phyloP scores from a whole-genome alignment of 2,113 vertebrate species.

The Ranitomeya imitator region DNA sequence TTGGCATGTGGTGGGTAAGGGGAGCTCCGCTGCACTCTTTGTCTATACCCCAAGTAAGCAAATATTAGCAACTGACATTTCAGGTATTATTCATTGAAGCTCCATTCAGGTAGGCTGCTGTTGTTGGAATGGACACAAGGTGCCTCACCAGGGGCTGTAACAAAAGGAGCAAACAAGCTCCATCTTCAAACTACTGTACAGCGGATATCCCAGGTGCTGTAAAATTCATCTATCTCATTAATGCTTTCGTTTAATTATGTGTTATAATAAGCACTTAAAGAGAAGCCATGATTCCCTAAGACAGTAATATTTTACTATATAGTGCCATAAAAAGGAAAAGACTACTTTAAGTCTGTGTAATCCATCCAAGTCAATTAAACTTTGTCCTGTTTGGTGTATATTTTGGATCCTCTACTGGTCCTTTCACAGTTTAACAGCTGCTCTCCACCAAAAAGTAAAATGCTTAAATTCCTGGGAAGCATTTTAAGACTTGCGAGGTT shows the following conservation, averaged over 20 bases:
- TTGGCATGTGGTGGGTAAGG: no score
- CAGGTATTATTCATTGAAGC: no score
- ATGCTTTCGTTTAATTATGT: conserved; percentile 9
- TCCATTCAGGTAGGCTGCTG: no score
- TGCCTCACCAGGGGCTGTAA: neutral
- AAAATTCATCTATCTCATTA: neutral
- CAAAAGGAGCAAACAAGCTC: neutral
- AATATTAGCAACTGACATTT: no score
- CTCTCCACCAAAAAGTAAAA: neutral
- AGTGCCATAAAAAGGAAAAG: conserved; percentile 29
- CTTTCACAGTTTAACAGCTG: conserved; percentile 29
- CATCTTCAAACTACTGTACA: neutral
- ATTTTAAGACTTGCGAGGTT: neutral
- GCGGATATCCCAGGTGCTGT: neutral
- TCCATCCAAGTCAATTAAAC: conserved; percentile 33
- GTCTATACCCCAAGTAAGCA: no score
- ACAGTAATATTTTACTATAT: conserved; percentile 30
- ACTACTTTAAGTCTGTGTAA: conserved; percentile 16
- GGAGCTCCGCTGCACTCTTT: no score
- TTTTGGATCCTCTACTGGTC: conserved; percentile 17
- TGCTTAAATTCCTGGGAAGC: conserved; percentile 13
- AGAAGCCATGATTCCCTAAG: conserved; percentile 8
- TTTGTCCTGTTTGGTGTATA: conserved; percentile 33
- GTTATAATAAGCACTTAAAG: conserved; percentile 11
- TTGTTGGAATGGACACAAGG: neutral